These are phyloP conservation scores for Melanocharis versteri DNA, from an alignment of 2,113 vertebrate genomes.

Conservation along the genomic window DNA sequence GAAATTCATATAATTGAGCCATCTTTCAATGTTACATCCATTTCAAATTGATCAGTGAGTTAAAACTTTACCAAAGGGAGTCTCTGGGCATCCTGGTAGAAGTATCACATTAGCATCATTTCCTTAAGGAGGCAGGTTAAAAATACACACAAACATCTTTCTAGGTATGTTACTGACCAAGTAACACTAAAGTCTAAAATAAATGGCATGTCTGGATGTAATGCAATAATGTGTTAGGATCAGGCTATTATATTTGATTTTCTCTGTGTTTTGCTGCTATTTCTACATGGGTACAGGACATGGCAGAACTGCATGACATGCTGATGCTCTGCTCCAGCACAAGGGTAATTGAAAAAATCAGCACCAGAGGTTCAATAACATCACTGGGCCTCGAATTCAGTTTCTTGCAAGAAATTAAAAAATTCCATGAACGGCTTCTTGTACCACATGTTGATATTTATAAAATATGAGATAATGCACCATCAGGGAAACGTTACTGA, in stretches of 20 bases:
- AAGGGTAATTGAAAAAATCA: neutral
- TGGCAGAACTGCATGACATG: neutral
- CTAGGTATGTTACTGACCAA: neutral
- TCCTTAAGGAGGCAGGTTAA: neutral
- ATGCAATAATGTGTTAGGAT: neutral
- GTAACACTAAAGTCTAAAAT: neutral
- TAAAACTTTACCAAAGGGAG: neutral
- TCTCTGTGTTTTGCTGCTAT: neutral
- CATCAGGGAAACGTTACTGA: neutral
- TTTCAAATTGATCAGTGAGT: neutral
- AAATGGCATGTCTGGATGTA: neutral
- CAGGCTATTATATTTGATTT: neutral
- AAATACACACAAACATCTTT: neutral
- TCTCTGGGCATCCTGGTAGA: neutral
- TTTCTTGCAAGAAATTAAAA: neutral
- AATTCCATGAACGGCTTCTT: neutral
- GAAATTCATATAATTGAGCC: neutral
- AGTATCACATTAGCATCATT: neutral
- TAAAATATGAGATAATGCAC: neutral
- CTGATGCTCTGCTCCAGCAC: neutral
- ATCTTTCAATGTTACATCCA: neutral
- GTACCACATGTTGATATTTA: neutral
- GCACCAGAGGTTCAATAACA: neutral
- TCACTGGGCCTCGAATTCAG: neutral
- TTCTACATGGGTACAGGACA: neutral